A percentile compares a stretch with the other conserved stretches of the same genome.
phyloP scores from a whole-genome alignment of 2,888 invertebrate species.

The Mycalesis mineus region DNA sequence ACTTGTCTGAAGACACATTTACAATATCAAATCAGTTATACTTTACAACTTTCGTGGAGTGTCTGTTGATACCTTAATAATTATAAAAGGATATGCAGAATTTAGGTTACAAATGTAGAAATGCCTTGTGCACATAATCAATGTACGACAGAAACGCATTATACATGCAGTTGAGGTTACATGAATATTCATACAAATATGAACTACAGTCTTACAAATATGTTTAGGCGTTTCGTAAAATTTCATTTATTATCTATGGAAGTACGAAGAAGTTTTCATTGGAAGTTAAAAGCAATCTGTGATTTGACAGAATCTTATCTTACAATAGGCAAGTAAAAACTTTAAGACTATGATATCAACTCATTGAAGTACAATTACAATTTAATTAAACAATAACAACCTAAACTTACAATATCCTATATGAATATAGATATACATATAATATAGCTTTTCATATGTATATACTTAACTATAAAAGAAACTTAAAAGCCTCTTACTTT shows the following conservation, averaged over 20 bases:
- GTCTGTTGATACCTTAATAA: conserved; percentile 2
- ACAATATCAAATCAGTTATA: too few relatives aligned
- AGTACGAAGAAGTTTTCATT: background rate
- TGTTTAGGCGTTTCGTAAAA: background rate
- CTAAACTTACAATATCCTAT: background rate
- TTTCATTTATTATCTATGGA: background rate
- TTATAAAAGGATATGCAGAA: conserved; percentile 16
- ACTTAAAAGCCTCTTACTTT: background rate
- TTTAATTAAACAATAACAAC: background rate
- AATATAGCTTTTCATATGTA: background rate
- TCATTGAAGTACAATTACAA: background rate
- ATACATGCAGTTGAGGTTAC: background rate
- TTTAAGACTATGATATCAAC: background rate
- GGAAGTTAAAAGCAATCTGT: background rate
- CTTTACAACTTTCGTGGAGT: background rate
- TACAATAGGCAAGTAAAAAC: background rate
- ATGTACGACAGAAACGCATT: too few relatives aligned
- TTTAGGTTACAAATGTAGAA: conserved; percentile 6
- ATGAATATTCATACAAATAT: background rate
- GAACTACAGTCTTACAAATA: background rate
- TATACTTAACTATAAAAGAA: background rate
- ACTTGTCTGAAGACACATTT: too few relatives aligned
- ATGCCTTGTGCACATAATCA: background rate
- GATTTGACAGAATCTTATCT: background rate
- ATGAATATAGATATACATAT: background rate